Evolutionary conservation across 30 jellyfish, hydroid and myxozoan genomes (phyloP).

Genomic region (Phacellophora camtschatica): DNA sequence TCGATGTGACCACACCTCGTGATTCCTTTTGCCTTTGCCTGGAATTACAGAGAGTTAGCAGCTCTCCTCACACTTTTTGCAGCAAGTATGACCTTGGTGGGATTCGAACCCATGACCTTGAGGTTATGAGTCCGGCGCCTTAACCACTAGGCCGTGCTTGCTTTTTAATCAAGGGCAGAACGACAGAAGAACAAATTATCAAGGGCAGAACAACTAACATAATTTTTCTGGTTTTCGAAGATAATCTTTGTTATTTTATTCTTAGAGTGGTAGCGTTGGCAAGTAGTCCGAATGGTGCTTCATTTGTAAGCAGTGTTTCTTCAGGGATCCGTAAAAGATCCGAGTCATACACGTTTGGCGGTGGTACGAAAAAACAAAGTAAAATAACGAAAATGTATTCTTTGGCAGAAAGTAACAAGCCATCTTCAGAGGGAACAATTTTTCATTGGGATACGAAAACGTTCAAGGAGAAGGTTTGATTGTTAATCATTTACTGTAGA

Average conservation of each 20-base stretch:
- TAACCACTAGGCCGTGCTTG: too few species aligned
- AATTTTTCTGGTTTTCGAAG: too few species aligned
- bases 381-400: constrained; percentile 44
- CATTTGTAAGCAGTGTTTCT: constrained; percentile 67
- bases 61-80: too few species aligned
- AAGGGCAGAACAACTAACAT: too few species aligned
- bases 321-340: constrained; percentile 46
- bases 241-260: background rate
- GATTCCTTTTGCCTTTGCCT: too few species aligned
- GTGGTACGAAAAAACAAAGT: background rate
- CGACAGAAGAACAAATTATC: too few species aligned
- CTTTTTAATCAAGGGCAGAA: background rate
- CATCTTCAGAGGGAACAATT: constrained; percentile 65
- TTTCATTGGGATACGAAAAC: constrained; percentile 79
- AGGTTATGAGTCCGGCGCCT: too few species aligned
- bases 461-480: constrained; percentile 69
- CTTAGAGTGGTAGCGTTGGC: constrained; percentile 40
- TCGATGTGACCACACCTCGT: too few species aligned
- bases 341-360: background rate
- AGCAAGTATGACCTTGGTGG: too few species aligned
- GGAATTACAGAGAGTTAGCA: too few species aligned
- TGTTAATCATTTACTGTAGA: too few species aligned
- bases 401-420: constrained; percentile 53
- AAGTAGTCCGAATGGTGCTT: constrained; percentile 73
- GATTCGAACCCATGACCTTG: too few species aligned